A percentile compares a stretch with the other conserved stretches of the same genome.
Evolutionary conservation across 2,888 invertebrate genomes (phyloP).

Genomic region (Ernsta delagoae): DNA sequence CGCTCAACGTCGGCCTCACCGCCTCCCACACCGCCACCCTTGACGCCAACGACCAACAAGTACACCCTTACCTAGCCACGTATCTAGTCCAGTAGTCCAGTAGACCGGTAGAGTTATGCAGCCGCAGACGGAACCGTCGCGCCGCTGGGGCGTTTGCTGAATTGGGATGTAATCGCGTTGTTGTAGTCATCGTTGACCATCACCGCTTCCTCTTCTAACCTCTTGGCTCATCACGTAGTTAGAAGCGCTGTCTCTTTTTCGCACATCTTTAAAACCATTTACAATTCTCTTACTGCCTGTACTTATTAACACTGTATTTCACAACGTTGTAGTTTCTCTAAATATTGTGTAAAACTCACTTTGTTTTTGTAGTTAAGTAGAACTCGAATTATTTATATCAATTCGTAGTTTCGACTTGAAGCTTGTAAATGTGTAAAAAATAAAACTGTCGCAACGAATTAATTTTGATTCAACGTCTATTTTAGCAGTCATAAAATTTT

Average conservation of each 20-base stretch:
- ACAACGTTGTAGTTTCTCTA: conserved; percentile 8
- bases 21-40: conserved; percentile 84
- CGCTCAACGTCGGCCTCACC: conserved; percentile 88
- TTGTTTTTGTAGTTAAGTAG: neutral
- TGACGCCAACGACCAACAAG: conserved; percentile 82
- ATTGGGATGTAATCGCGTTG: conserved; percentile 12
- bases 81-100: conserved; percentile 33
- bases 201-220: conserved; percentile 7
- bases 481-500: neutral
- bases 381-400: neutral
- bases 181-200: conserved; percentile 10
- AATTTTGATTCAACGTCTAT: neutral
- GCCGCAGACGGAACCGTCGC: conserved; percentile 5
- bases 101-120: conserved; percentile 39
- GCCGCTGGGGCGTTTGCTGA: conserved; percentile 9
- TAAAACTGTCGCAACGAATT: neutral
- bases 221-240: conserved; percentile 2
- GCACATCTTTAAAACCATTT: conserved; percentile 12
- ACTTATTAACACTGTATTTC: conserved; percentile 1
- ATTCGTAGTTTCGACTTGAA: conserved; percentile 3
- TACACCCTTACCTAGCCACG: conserved; percentile 52
- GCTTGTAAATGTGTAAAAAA: neutral
- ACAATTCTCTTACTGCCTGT: neutral
- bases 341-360: neutral
- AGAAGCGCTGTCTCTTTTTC: neutral